Base-by-base conservation (phyloP, 92 coral and sea anemone species). In the Siderastrea radians region DNA sequence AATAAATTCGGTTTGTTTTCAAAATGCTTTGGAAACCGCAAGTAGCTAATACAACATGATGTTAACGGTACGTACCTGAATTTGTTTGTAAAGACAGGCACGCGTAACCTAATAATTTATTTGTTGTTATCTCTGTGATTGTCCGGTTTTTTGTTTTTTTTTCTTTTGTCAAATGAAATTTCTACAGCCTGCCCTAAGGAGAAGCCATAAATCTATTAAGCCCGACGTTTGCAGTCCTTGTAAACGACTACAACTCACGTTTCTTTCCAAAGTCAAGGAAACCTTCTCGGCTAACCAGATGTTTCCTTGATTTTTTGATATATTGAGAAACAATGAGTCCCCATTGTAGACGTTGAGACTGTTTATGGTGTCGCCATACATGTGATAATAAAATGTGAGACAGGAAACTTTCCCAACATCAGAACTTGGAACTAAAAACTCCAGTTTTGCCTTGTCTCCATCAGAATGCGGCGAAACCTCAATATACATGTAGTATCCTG, bases 351-450 rank as follows among this genome's bases (percentile, higher is more conserved):
- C 67, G 4, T 6, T 76, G 0, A 76, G 50, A 43, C 45, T 57
- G 1, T 58, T 58, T 43, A 76, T 59, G 3, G 80, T 55, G 66
- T 12, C 4, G 13, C 80, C 80, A 55, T 76, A 59, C 80, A 76
- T 76, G 51, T 76, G 80, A 16, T 76, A 76, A 76, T 43, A 76
- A 9, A 76, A 76, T 16, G n/a, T 14, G 26, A 76, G 19, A 76
- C 67, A 76, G 14, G 38, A 55, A 9, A 59, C 5, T 16, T 43
- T 44, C 15, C 68, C 52, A 55, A 44, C 26, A 6, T 44, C 80
- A 43, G 51, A 12, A 14, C 66, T 61, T 14, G 66, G 66, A 44
- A 76, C 80, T n/a, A 51, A 38, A 7, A 55, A 2, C 51, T 57
- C 80, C 3, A 76, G 64, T 49, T 11, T 54, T 55, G 80, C 80